Conservation (phyloP, 2,797 vertebrate species). For the Emys orbicularis region DNA sequence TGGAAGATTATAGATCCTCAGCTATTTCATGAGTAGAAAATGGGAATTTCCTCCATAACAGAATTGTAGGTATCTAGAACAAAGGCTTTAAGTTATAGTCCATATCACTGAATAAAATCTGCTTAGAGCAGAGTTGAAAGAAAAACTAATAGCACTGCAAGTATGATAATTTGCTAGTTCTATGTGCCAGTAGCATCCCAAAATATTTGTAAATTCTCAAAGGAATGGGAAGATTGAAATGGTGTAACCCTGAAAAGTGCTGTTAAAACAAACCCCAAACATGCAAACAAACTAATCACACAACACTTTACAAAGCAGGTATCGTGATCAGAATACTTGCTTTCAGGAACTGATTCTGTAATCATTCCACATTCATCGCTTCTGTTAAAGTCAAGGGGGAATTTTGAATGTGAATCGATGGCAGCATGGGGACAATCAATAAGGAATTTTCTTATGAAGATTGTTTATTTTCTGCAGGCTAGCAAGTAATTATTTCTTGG, state of each 20-base stretch:
- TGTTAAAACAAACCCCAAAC: slow-evolving; percentile 16
- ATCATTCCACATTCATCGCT: slow-evolving; percentile 44
- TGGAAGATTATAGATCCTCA: slow-evolving; percentile 65
- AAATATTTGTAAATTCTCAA: slow-evolving; percentile 27
- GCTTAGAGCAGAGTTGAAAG: slow-evolving; percentile 29
- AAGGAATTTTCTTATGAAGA: background rate
- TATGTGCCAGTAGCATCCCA: background rate
- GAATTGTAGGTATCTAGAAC: slow-evolving; percentile 41
- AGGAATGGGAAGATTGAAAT: slow-evolving; percentile 32
- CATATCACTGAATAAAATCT: background rate
- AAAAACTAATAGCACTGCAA: background rate
- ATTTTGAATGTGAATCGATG: slow-evolving; percentile 8
- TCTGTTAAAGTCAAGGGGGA: slow-evolving; percentile 18
- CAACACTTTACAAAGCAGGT: background rate
- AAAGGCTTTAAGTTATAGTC: slow-evolving; percentile 47
- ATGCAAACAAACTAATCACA: slow-evolving; percentile 45
- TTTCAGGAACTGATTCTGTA: slow-evolving; percentile 36
- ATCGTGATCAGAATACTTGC: slow-evolving; percentile 65
- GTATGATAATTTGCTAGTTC: slow-evolving; percentile 17
- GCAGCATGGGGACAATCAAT: slow-evolving; percentile 21
- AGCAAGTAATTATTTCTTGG: slow-evolving; percentile 14
- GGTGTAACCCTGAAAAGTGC: slow-evolving; percentile 42
- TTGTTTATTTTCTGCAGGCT: background rate
- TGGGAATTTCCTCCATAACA: slow-evolving; percentile 21
- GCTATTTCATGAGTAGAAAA: slow-evolving; percentile 51